phyloP scores from a whole-genome alignment of 2,113 vertebrate genomes.

The Rhizomys pruinosus region DNA sequence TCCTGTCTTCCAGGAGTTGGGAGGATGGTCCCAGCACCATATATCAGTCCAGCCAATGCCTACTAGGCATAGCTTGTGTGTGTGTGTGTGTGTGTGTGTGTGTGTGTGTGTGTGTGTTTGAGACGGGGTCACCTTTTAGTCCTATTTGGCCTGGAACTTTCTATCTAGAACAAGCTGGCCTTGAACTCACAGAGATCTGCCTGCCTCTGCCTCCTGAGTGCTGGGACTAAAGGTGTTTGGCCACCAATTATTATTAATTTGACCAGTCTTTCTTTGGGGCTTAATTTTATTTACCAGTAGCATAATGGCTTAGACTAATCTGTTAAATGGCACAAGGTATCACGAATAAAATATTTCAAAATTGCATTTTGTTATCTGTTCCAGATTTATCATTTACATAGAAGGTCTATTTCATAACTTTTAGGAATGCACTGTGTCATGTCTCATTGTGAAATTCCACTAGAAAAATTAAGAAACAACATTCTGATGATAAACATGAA shows the following conservation, averaged over 20 bases:
- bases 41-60: neutral
- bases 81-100: too few species aligned
- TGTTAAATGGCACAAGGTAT: neutral
- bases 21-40: neutral
- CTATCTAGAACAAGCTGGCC: too few species aligned
- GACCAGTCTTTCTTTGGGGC: neutral
- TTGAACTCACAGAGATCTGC: too few species aligned
- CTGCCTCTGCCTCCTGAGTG: too few species aligned
- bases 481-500: neutral
- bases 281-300: neutral
- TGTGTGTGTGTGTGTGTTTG: too few species aligned
- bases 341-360: neutral
- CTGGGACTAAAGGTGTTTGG: too few species aligned
- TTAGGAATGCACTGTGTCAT: neutral
- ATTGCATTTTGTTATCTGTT: neutral
- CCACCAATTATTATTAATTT: neutral
- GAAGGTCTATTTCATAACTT: neutral
- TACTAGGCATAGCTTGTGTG: neutral
- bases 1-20: neutral
- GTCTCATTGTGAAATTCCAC: neutral
- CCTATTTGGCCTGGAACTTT: too few species aligned
- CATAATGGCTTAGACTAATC: neutral
- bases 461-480: neutral
- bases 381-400: slow-evolving; percentile 16
- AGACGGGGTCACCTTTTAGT: too few species aligned